Evolutionary conservation across 2,113 vertebrate species (phyloP).

Genomic region (Zosterops borbonicus): DNA sequence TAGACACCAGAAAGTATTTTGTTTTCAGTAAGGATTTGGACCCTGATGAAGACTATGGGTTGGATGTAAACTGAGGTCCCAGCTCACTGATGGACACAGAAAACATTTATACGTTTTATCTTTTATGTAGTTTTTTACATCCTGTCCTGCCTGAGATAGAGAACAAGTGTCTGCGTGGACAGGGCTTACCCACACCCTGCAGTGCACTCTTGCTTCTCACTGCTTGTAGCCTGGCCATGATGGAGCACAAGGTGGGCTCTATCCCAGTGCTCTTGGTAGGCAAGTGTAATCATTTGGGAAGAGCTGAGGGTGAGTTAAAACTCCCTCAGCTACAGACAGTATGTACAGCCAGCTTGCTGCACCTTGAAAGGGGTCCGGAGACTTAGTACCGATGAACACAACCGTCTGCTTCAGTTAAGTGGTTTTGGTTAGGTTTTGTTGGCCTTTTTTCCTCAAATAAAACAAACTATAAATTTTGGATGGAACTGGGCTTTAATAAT

Average conservation of each 20-base stretch:
- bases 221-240: too few relatives aligned
- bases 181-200: neutral
- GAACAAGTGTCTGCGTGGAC: neutral
- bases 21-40: neutral
- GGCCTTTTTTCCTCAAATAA: neutral
- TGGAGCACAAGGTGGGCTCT: neutral
- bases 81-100: neutral
- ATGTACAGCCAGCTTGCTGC: neutral
- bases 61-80: neutral
- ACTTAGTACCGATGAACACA: neutral
- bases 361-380: fast-evolving
- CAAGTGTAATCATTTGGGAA: neutral
- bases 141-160: neutral
- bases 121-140: neutral
- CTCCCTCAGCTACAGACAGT: neutral
- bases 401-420: neutral
- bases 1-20: neutral
- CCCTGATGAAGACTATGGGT: neutral
- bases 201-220: neutral
- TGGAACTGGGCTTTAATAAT: neutral
- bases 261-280: neutral
- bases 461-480: neutral
- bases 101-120: neutral
- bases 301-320: neutral
- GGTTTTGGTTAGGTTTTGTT: neutral